A percentile compares a stretch with the other conserved stretches of the same genome.
Conservation (phyloP, 2,888 invertebrate genomes). For the Netelia fuscicornis region DNA sequence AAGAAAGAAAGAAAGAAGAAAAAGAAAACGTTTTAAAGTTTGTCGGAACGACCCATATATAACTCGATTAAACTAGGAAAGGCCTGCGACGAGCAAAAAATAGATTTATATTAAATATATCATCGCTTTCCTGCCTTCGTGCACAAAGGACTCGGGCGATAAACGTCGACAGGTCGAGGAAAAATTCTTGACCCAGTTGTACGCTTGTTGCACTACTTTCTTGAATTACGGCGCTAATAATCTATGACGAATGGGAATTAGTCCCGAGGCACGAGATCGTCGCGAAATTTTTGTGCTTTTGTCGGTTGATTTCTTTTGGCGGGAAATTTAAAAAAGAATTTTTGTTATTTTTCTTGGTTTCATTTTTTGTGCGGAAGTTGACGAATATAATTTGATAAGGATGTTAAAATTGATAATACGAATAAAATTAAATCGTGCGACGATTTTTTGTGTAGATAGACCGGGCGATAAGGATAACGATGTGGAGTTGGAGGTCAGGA, state of each 20-base stretch:
- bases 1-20: not conserved
- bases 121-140: not conserved
- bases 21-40: not conserved
- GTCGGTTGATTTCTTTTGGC: not conserved
- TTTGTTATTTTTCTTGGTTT: not conserved
- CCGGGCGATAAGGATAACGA: slow-evolving; percentile 37
- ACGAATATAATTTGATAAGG: not conserved
- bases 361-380: not conserved
- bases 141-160: slow-evolving; percentile 52
- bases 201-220: slow-evolving; percentile 66
- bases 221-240: slow-evolving; percentile 38
- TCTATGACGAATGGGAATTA: slow-evolving; percentile 60
- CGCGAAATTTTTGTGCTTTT: not conserved
- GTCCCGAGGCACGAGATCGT: slow-evolving; percentile 35
- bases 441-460: not conserved
- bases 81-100: not conserved
- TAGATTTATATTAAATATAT: not conserved
- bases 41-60: too few relatives aligned
- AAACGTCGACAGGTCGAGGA: slow-evolving; percentile 41
- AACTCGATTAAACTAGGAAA: not conserved
- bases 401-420: not conserved
- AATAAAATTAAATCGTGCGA: too few relatives aligned
- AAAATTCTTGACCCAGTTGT: slow-evolving; percentile 70
- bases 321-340: not conserved
- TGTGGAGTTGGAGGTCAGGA: not conserved